Evolutionary conservation across 2,113 vertebrate genomes (phyloP), one percentile per base, ranked within the genome.

Genomic region (Okapia johnstoni): DNA sequence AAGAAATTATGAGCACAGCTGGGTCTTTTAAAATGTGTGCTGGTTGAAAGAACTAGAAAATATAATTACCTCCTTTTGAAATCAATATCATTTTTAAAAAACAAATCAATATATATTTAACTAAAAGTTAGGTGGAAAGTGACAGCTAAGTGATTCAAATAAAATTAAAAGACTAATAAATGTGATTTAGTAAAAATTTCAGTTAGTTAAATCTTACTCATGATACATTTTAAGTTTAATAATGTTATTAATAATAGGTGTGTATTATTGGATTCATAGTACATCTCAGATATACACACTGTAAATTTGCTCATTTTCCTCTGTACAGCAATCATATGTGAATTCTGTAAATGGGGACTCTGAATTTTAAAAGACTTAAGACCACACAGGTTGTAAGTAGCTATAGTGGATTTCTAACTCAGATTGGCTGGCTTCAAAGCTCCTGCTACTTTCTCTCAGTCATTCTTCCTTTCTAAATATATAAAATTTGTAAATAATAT

Each of bases 31-130:
- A 96, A 85, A 87, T 87, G 52, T 50, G 52, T 81, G 58, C 92
- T 86, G 63, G 96, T 93, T 98, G 43, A 97, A 98, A 97, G 92
- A 97, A 63, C 88, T 98, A 96, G 93, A 98, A 98, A 98, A 97
- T 91, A 97, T 97, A 86, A 86, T 96, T 57, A 96, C 90, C 50
- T 96, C 61, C 73, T 98, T 87, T 86, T 80, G 93, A 96, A 95
- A 80, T 98, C 28, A 66, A 48, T 70, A 83, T 48, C 33, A 94
- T 48, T 98, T 63, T 52, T 61, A 36, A 93, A 70, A 89, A 93
- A 84, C 40, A 88, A 88, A 80, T 60, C n/a, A 88, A 90, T 6
- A 60, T 88, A 1, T 58, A 60, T 88, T 97, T 95, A 26, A 85
- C 54, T 79, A 70, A 88, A 70, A 61, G 7, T 12, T 80, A 85